Conservation (phyloP, 2,888 invertebrate species). For the Neoascia interrupta region DNA sequence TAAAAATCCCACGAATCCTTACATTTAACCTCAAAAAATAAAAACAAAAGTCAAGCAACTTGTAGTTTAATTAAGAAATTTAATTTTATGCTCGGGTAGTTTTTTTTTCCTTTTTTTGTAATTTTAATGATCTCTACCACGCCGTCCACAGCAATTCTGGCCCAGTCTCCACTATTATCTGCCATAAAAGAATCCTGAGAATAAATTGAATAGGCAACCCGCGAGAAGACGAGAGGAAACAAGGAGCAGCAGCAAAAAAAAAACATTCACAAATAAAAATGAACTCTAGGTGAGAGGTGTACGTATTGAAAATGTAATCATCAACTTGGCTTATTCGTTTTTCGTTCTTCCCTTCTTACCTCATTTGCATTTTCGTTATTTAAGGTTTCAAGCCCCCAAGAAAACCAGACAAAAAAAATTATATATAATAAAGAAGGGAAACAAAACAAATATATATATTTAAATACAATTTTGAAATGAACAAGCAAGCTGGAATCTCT, state of each 20-base stretch:
- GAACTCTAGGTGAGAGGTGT: slow-evolving; percentile 23
- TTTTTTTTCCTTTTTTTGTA: too few species aligned
- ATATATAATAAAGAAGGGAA: neutral
- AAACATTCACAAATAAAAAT: slow-evolving; percentile 1
- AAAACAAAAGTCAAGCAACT: slow-evolving; percentile 28
- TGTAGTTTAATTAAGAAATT: slow-evolving; percentile 70
- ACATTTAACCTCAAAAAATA: too few species aligned
- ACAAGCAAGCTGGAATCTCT: slow-evolving; percentile 50
- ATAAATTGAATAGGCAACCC: neutral
- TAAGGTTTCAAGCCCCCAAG: neutral
- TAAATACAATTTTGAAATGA: slow-evolving; percentile 53
- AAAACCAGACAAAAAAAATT: slow-evolving; percentile 16
- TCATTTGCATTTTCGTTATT: slow-evolving; percentile 38
- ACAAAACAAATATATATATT: slow-evolving; percentile 22
- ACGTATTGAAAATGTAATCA: slow-evolving; percentile 32
- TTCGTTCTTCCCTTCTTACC: slow-evolving; percentile 8
- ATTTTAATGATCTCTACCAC: slow-evolving; percentile 19
- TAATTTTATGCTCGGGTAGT: slow-evolving; percentile 68
- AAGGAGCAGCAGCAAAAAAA: neutral
- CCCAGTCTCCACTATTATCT: neutral
- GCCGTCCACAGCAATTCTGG: neutral
- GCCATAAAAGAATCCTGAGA: neutral
- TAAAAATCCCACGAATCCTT: too few species aligned
- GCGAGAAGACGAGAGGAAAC: neutral
- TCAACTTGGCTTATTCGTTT: slow-evolving; percentile 19